These are phyloP conservation scores for Chascanopsetta lugubris DNA, from an alignment of 2,113 vertebrate species.

Conservation along the genomic window DNA sequence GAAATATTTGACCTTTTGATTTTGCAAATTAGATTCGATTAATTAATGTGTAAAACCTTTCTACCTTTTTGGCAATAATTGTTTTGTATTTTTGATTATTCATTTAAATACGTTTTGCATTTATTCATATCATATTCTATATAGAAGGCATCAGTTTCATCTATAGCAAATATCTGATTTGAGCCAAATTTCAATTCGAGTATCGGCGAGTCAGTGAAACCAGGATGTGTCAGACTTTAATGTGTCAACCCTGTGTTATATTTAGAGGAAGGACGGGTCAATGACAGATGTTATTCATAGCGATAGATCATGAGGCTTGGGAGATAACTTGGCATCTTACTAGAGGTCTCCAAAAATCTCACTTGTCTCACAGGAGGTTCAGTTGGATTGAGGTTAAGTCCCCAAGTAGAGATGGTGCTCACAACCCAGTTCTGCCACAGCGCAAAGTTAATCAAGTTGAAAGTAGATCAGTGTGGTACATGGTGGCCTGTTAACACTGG, in stretches of 20 bases:
- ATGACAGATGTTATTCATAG: slow-evolving; percentile 80
- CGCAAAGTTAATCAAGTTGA: slow-evolving; percentile 70
- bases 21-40: too few species aligned
- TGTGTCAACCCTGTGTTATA: slow-evolving; percentile 53
- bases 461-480: slow-evolving; percentile 76
- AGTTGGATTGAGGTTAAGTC: slow-evolving; percentile 84
- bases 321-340: slow-evolving; percentile 64
- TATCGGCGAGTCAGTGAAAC: slow-evolving; percentile 3
- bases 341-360: slow-evolving; percentile 72
- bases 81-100: too few species aligned
- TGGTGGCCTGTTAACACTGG: slow-evolving; percentile 45
- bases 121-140: background rate
- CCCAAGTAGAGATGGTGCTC: slow-evolving; percentile 76
- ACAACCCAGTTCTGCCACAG: slow-evolving; percentile 81
- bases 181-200: background rate
- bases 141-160: background rate
- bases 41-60: too few species aligned
- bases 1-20: background rate
- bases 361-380: slow-evolving; percentile 70
- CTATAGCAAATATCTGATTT: slow-evolving; percentile 9
- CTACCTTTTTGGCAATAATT: background rate
- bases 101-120: background rate
- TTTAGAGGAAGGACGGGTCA: slow-evolving; percentile 67
- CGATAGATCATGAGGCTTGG: slow-evolving; percentile 63
- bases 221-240: slow-evolving; percentile 29